Percentiles rank a stretch among this genome's conserved stretches.
Evolutionary conservation across 2,113 vertebrate genomes (phyloP).

Genomic region (Cynopterus brachyotis): DNA sequence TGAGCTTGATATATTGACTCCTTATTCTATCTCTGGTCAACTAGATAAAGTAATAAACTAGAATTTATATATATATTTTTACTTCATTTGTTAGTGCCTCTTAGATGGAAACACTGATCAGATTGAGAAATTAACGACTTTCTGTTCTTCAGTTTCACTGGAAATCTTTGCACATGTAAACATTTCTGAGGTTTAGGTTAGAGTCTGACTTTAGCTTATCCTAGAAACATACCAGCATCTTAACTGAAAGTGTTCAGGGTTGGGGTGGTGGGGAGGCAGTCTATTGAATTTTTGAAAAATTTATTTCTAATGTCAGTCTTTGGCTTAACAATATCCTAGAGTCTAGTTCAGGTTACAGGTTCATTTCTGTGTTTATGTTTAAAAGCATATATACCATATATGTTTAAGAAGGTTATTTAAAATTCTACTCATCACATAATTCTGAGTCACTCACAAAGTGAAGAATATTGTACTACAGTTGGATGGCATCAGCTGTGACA

Average conservation of each 20-base stretch:
- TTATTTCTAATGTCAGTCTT: background rate
- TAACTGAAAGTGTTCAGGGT: background rate
- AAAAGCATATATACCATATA: background rate
- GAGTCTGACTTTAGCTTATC: conserved; percentile 24
- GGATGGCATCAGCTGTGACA: background rate
- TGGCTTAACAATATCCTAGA: background rate
- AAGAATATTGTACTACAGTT: background rate
- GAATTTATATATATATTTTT: background rate
- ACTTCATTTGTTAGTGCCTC: background rate
- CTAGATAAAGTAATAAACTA: background rate
- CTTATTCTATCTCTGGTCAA: background rate
- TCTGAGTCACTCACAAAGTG: background rate
- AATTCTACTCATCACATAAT: background rate
- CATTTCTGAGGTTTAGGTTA: background rate
- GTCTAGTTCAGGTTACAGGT: background rate
- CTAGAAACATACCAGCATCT: background rate
- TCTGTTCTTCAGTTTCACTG: background rate
- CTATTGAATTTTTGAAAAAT: background rate
- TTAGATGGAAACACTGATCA: background rate
- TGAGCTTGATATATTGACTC: conserved; percentile 28
- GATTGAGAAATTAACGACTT: background rate
- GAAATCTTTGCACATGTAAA: conserved; percentile 29
- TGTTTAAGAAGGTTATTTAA: conserved; percentile 2
- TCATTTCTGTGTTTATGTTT: background rate
- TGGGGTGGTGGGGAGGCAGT: rapidly evolving